Evolutionary conservation across 2,888 invertebrate species (phyloP).

Genomic region (Carpatolechia fugitivella): DNA sequence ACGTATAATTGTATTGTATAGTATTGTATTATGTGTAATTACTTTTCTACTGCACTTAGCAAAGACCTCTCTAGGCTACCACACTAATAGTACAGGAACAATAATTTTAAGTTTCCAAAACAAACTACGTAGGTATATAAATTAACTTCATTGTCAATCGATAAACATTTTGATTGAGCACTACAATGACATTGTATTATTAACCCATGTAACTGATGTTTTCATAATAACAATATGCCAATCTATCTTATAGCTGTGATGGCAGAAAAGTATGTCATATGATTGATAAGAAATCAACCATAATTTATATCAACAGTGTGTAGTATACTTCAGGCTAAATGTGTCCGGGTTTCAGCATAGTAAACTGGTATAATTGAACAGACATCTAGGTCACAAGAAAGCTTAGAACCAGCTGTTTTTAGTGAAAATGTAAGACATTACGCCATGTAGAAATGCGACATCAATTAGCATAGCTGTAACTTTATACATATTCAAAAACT

Average conservation of each 20-base stretch:
- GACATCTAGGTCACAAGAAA: neutral
- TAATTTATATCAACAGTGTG: neutral
- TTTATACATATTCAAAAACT: no score
- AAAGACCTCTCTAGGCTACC: no score
- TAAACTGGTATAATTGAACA: neutral
- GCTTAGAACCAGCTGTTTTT: neutral
- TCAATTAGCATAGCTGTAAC: neutral
- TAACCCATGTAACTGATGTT: no score
- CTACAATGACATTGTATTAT: no score
- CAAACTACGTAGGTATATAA: no score
- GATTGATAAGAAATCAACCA: constrained; percentile 19
- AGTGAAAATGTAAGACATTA: neutral
- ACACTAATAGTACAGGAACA: no score
- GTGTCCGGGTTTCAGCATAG: neutral
- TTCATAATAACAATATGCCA: neutral
- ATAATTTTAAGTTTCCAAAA: no score
- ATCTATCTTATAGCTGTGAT: neutral
- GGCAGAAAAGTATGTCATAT: constrained; percentile 22
- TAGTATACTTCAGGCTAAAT: neutral
- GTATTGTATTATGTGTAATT: neutral
- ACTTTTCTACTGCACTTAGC: neutral
- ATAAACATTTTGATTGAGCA: no score
- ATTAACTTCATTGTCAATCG: no score
- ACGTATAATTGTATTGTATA: no score
- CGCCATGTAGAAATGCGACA: neutral